A percentile compares a stretch with the other conserved stretches of the same genome.
phyloP scores from a whole-genome alignment of 2,797 vertebrate genomes.

The Steatocranus sp. region DNA sequence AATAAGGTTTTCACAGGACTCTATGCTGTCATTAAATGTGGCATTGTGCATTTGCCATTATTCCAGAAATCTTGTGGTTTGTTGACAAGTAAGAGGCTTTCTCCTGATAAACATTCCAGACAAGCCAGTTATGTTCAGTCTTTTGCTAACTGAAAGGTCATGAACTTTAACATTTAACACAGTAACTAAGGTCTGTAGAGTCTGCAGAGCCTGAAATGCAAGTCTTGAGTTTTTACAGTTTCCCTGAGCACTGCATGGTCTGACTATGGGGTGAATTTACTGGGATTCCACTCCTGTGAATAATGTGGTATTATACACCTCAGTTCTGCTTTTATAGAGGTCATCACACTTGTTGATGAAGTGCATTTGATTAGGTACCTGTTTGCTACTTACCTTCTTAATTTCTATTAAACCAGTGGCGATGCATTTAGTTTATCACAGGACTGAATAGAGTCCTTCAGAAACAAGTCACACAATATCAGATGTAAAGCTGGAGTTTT shows the following conservation, averaged over 20 bases:
- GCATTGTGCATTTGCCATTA: not conserved
- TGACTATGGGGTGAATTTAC: not conserved
- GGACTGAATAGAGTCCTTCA: not conserved
- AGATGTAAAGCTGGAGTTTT: not conserved
- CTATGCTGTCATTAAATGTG: not conserved
- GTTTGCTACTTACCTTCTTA: not conserved
- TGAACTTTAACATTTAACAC: not conserved
- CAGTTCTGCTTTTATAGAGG: not conserved
- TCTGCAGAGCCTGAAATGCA: not conserved
- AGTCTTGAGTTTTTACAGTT: not conserved
- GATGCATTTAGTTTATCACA: not conserved
- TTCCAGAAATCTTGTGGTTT: not conserved
- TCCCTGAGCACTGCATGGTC: not conserved
- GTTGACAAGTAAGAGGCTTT: not conserved
- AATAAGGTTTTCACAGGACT: not conserved
- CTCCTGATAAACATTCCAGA: not conserved
- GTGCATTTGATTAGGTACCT: not conserved
- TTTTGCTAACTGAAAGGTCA: not conserved
- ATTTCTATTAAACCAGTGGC: not conserved
- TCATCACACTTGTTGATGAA: not conserved
- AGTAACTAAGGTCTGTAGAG: not conserved
- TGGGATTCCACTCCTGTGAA: not conserved
- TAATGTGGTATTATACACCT: not conserved
- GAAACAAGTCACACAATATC: not conserved
- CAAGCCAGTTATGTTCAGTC: not conserved